Conservation (phyloP, 2,113 vertebrate genomes). For the Semnopithecus entellus region DNA sequence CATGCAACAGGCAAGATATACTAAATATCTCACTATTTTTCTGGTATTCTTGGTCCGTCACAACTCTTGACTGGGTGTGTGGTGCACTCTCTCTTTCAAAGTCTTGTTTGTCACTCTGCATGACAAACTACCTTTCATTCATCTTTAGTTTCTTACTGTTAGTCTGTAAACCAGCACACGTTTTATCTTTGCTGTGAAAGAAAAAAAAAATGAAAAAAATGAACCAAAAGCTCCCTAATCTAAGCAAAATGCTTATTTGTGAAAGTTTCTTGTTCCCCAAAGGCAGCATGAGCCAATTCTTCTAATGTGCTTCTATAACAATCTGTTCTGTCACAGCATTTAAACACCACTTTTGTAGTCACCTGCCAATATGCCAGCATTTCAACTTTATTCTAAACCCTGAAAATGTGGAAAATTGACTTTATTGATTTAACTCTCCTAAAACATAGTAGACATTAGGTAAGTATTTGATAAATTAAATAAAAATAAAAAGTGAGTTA, state of each 20-base stretch:
- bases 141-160: background rate
- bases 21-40: background rate
- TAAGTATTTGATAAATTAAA: background rate
- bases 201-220: background rate
- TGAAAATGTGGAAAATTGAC: background rate
- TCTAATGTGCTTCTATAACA: background rate
- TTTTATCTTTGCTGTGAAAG: background rate
- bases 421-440: background rate
- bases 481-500: slow-evolving; percentile 2
- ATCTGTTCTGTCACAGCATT: background rate
- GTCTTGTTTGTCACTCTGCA: background rate
- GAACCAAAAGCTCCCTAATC: background rate
- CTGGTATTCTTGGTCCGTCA: background rate
- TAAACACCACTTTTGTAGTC: background rate
- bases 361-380: background rate
- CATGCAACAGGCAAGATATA: background rate
- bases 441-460: background rate
- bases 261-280: background rate
- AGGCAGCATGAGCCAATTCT: background rate
- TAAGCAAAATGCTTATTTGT: background rate
- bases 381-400: background rate
- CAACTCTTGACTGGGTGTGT: background rate
- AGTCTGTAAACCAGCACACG: background rate
- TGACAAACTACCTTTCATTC: background rate
- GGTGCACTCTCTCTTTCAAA: background rate